Evolutionary conservation across 2,797 vertebrate genomes (phyloP), one percentile per base, ranked within the genome.

Genomic region (Brachyrhaphis roseni): DNA sequence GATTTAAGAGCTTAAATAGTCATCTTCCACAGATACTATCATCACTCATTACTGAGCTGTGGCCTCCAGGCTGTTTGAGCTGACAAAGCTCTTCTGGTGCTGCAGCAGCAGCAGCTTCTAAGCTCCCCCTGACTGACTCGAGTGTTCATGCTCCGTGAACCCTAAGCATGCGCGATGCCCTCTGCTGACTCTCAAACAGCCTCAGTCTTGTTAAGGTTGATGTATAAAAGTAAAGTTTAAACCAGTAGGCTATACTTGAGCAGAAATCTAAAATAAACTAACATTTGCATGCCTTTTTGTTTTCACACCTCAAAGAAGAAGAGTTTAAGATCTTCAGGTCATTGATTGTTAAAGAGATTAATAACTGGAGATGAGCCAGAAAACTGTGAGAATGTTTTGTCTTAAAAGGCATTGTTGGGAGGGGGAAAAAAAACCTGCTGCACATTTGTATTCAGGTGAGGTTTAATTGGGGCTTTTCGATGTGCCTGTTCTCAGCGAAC

Each of bases 401-500:
- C 20, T 36, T 26, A 41, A 55, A 47, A 80, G 64, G 72, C 47
- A 78, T 68, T 47, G 45, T 78, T 62, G 80, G 51, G 28, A 16
- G 46, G 16, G 15, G 0, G 1, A 39, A 57, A 78, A 43, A 12
- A 82, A 57, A 81, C 3, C 55, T n/a, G n/a, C n/a, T 46, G 2
- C 31, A 55, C 36, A 31, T 73, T 74, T 88, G 73, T 70, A 64
- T 72, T 82, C 78, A 76, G 73, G 53, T 59, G 26, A 73, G 2
- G 47, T 81, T 71, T 41, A 39, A 70, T 66, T 31, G 71, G 94
- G 95, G 87, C 91, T 91, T 77, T 80, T n/a, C 43, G 59, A 43
- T 82, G 62, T 84, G n/a, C 87, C 43, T 88, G 39, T 90, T 82
- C 80, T 80, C 88, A 99, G 98, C 89, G 98, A 99, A 89, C 97